Base-by-base conservation (phyloP, 2,888 invertebrate genomes). In the Leptopilina syphax region DNA sequence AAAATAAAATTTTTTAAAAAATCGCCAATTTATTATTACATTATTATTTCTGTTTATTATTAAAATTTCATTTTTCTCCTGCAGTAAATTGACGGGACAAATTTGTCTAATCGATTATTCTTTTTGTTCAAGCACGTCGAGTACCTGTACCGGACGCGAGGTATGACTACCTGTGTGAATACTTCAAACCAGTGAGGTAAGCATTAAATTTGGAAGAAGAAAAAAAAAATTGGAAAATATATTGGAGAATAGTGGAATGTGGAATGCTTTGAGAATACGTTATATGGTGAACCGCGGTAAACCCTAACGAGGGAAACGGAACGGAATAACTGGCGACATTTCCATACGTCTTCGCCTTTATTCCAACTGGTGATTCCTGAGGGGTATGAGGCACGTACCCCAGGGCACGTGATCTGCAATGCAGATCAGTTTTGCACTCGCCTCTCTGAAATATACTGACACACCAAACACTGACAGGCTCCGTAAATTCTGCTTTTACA, bases 141-240 rank as follows among this genome's bases (percentile, higher is more conserved):
- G 99, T 99, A 88, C 98, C 99, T 47, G 99, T 99, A 8, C 99
- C 99, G 3, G 99, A 99, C 93, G 95, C 95, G 78, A 94, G 99
- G 87, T 99, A 95, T 92, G 98, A 99, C 89, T 99, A 95, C 92
- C 95, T 99, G 65, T 97, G 97, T 92, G 96, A 99, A 85, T 97
- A 95, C 92, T 98, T 97, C 93, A 98, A 99, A 92, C 99, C 99
- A 82, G 94, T 93, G 77, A 99, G 98, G 98, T 98, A 93, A 94
- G 90, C 86, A 84, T 82, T 87, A 85, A 85, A 85, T 85, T 50
- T 50, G 9, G 34, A 34, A 10, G 81, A 84, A 86, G 85, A 7
- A 44, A 44, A 44, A 44, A 44, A 44, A 44, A 44, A 44, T 44
- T 84, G 86, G 85, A 83, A 85, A 85, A 84, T 83, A 84, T 83